Evolutionary conservation across 2,797 vertebrate species (phyloP).

Genomic region (Hyperoplus immaculatus): DNA sequence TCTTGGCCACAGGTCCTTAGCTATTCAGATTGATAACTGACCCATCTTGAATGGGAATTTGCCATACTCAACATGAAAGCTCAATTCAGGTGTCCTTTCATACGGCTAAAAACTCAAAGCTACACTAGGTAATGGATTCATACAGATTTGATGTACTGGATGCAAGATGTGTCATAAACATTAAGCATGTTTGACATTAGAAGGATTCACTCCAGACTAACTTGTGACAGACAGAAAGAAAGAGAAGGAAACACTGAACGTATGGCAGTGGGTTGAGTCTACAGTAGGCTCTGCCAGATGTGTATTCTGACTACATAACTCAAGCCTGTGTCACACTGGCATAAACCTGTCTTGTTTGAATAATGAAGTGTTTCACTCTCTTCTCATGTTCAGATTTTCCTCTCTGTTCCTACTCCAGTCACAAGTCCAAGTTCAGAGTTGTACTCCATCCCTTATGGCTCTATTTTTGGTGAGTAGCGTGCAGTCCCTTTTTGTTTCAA

Average conservation of each 20-base stretch:
- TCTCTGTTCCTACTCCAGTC: background rate
- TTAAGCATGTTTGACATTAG: background rate
- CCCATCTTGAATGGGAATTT: background rate
- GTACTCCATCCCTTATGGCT: no score
- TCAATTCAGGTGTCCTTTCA: background rate
- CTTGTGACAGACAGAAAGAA: background rate
- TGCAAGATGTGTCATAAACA: slow-evolving; percentile 6
- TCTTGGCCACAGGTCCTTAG: background rate
- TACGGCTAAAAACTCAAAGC: background rate
- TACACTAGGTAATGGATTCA: background rate
- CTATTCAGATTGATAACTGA: background rate
- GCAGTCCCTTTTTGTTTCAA: background rate
- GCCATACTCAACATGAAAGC: background rate
- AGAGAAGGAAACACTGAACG: slow-evolving; percentile 5
- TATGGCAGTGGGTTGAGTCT: background rate
- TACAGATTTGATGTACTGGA: background rate
- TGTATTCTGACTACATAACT: background rate
- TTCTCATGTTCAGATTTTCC: background rate
- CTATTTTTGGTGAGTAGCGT: no score
- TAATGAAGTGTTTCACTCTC: background rate
- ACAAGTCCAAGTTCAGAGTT: background rate
- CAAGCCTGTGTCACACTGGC: background rate
- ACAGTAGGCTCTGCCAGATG: background rate
- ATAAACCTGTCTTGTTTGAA: background rate
- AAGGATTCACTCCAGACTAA: background rate